Base-by-base conservation (phyloP, 35 echinoderm and acorn worm genomes). In the Acanthaster planci region DNA sequence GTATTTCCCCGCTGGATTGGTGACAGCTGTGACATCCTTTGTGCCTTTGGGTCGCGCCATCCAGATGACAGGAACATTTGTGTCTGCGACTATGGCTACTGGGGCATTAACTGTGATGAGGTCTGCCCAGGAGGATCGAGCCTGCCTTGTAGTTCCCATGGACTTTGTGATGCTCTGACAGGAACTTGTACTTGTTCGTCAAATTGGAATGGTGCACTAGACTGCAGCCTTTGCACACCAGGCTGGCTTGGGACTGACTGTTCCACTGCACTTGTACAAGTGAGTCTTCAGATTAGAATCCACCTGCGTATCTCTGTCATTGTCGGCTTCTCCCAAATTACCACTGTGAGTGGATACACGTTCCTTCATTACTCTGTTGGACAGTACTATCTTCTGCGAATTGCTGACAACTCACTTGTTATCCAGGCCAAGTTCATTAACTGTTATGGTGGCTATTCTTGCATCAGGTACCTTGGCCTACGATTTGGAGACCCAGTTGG, bases 1-100 rank as follows among this genome's bases (percentile, higher is more conserved):
- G 80, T 85, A 9, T 97, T 97, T 77, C 93, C 93, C 38, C n/a
- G 88, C 4, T 97, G 93, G 93, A 97, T 97, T 76, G 93, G 93
- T 22, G 89, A 97, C 52, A 78, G 81, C 57, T 97, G 93, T 77
- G 58, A 88, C 55, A 92, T 85, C 39, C 51, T 58, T 16, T 97
- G 93, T 60, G 22, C 82, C 1, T 97, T 92, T 86, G 93, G 93
- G 17, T 31, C 22, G n/a, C 84, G 42, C 14, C 81, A 88, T 40
- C 89, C 85, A 7, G 40, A 55, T 9, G 55, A 92, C 39, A 58
- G 76, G 9, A 92, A 89, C 54, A 77, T 86, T 15, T 97, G 93
- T 83, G 77, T 97, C 8, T 97, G 93, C 86, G 42, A 92, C 32
- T 23, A 12, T 75, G 93, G 93, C 7, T 92, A 88, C 78, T 97